Conservation (phyloP, 2,113 vertebrate genomes). For the Rattus norvegicus region DNA sequence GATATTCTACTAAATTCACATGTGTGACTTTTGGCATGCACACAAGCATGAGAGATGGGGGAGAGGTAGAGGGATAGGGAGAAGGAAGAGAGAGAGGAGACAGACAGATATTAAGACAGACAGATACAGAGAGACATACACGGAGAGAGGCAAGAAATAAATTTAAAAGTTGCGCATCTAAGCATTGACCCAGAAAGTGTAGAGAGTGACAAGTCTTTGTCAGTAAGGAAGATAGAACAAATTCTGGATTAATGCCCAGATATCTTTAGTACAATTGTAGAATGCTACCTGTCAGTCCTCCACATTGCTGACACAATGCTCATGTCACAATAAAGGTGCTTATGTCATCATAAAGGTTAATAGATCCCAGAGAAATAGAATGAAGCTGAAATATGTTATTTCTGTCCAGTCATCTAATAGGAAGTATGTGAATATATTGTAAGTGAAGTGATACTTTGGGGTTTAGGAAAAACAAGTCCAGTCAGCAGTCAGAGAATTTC, state of each 20-base stretch:
- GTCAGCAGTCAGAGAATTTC: neutral
- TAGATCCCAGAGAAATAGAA: neutral
- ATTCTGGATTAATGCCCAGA: neutral
- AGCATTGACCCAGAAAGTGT: neutral
- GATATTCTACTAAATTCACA: neutral
- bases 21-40: neutral
- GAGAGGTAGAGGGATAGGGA: too few relatives aligned
- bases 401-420: neutral
- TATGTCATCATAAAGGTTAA: neutral
- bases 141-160: neutral
- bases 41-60: neutral
- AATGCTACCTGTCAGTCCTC: neutral
- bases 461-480: neutral
- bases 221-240: neutral
- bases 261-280: neutral
- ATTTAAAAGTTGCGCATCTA: neutral
- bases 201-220: neutral
- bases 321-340: neutral
- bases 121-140: too few relatives aligned
- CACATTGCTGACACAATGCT: neutral
- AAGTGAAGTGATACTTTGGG: neutral
- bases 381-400: neutral
- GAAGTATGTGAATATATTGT: neutral
- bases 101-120: too few relatives aligned
- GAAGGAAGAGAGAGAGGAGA: too few relatives aligned